Evolutionary conservation across 2,888 invertebrate species (phyloP), one percentile per base, ranked within the genome.

Genomic region (Pseudococcus jackbeardsleyi): DNA sequence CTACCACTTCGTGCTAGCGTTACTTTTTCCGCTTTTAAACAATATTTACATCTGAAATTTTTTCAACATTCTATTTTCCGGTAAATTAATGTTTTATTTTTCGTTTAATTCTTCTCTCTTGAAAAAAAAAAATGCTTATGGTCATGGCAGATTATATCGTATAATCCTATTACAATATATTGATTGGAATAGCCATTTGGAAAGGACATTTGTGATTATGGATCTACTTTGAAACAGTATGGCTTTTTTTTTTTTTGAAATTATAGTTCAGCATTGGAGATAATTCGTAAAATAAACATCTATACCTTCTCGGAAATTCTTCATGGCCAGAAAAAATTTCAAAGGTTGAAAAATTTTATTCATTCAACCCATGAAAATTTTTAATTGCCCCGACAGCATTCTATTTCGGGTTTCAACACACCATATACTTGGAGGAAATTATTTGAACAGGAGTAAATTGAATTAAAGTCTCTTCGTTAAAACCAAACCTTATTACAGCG

Each of bases 1-100:
- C 26, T 68, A 68, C 50, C 50, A 68, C 68, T 68, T 68, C 68
- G 68, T 26, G 68, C 68, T 12, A 68, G 19, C 12, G 26, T 68
- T 26, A 15, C 26, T 33, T 19, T 68, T 68, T 68, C 68, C 68
- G 19, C 68, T 68, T 15, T 68, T 68, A 68, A 68, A 68, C 68
- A 19, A 68, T 68, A 68, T 68, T 68, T 68, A 26, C 68, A 26
- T 68, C 68, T 19, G 9, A 68, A 26, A 68, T 68, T 68, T 68
- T 68, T 68, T 68, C 68, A 26, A 50, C 50, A 50, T 50, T 50
- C 17, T 50, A 50, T 50, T 50, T 50, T 17, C 12, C 50, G 17
- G 17, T 17, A 50, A 50, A 50, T 50, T 50, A 15, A 50, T 17
- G 17, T 50, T 50, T 50, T 50, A 50, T 50, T 50, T 50, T 50